Percentiles rank a stretch among this genome's conserved stretches.
Evolutionary conservation across 2,113 vertebrate species (phyloP).

Genomic region (Chunga burmeisteri): DNA sequence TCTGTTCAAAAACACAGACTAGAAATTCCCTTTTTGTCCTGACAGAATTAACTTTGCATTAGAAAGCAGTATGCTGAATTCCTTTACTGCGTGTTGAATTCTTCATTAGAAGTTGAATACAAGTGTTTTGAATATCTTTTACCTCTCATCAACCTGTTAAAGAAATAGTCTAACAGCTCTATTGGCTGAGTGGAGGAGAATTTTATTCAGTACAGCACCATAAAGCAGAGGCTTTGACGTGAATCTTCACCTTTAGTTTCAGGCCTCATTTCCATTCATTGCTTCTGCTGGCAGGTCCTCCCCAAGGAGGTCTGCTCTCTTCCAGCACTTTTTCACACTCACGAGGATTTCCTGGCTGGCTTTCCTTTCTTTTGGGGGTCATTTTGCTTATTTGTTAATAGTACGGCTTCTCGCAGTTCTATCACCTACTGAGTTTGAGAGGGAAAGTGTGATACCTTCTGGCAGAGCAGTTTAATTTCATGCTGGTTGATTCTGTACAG

Average conservation of each 20-base stretch:
- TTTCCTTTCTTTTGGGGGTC: background rate
- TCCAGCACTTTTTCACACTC: background rate
- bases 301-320: background rate
- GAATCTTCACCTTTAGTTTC: background rate
- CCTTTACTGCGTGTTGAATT: background rate
- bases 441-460: background rate
- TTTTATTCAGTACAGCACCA: background rate
- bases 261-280: background rate
- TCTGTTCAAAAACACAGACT: background rate
- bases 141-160: background rate
- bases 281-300: background rate
- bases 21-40: background rate
- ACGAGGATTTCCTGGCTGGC: background rate
- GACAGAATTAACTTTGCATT: background rate
- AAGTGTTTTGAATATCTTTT: background rate
- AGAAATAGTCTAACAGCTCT: background rate
- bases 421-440: background rate
- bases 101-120: background rate
- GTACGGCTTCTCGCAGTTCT: background rate
- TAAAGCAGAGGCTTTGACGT: background rate
- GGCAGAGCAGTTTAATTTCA: background rate
- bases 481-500: background rate
- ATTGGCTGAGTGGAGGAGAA: background rate
- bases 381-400: background rate
- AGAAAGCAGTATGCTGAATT: background rate